Conservation (phyloP, 1,140 invertebrate species). For the Caenorhabditis elegans region WBcel235 BX284605.5:5552001-5552500, state of each 20-base stretch:
- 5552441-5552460: neutral
- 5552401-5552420: neutral
- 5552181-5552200: neutral
- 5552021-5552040: slow-evolving; percentile 43
- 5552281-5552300: neutral
- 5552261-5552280: neutral
- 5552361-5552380: slow-evolving; percentile 5
- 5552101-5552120: neutral
- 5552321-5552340: neutral
- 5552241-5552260: neutral
- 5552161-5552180: slow-evolving; percentile 14
- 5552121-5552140: neutral
- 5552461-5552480: neutral
- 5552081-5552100: neutral
- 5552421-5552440: neutral
- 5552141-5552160: neutral
- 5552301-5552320: slow-evolving; percentile 21
- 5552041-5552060: slow-evolving; percentile 41
- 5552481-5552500: slow-evolving; percentile 9
- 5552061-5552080: neutral
- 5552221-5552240: neutral
- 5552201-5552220: neutral
- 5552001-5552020: slow-evolving; percentile 1
- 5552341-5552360: neutral
- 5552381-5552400: slow-evolving; percentile 23